phyloP scores from a whole-genome alignment of 2,888 invertebrate species.

The Macaria notata region DNA sequence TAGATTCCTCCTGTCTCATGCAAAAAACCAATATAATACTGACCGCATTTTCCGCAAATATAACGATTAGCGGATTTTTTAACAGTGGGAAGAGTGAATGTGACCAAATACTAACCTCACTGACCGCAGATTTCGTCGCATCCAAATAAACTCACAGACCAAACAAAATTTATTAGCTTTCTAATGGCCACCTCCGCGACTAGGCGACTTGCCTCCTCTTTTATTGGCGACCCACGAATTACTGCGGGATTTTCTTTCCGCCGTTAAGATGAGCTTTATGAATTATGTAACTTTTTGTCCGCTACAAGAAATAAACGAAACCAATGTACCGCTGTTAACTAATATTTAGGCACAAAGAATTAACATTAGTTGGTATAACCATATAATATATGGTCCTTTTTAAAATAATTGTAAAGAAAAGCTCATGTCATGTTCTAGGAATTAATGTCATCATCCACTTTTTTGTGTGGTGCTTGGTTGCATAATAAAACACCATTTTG shows the following conservation, averaged over 20 bases:
- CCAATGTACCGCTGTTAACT: slow-evolving; percentile 28
- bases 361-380: no score
- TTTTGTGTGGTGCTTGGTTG: no score
- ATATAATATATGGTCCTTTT: no score
- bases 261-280: slow-evolving; percentile 40
- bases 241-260: slow-evolving; percentile 47
- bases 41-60: slow-evolving; percentile 4
- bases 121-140: slow-evolving; percentile 56
- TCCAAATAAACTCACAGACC: slow-evolving; percentile 74
- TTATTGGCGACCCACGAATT: slow-evolving; percentile 62
- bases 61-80: slow-evolving; percentile 9
- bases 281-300: slow-evolving; percentile 40
- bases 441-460: no score
- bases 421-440: no score
- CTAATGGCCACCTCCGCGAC: slow-evolving; percentile 66
- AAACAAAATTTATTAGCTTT: slow-evolving; percentile 73
- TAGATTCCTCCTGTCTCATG: neutral
- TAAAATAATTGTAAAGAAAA: no score
- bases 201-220: slow-evolving; percentile 51
- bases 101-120: slow-evolving; percentile 28
- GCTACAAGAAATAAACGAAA: slow-evolving; percentile 30
- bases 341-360: no score
- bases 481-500: no score
- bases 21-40: slow-evolving; percentile 10
- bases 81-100: slow-evolving; percentile 12